Conservation (phyloP, 64 coral and sea anemone genomes). For the Stichodactyla helianthus region DNA sequence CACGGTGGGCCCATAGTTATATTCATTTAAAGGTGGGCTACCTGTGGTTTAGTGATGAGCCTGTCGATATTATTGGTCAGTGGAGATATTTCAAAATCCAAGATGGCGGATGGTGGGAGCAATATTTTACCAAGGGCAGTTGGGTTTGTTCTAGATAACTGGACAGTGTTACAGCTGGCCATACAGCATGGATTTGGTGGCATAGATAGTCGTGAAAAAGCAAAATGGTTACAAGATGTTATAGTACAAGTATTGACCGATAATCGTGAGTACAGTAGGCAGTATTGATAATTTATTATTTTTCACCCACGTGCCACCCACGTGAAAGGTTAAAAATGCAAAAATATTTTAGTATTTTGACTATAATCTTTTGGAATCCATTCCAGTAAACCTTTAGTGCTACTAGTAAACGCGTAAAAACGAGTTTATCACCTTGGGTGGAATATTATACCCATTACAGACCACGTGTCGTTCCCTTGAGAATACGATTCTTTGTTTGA, state of each 20-base stretch:
- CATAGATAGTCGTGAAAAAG: conserved; percentile 37
- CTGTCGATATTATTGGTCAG: background rate
- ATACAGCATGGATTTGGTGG: conserved; percentile 54
- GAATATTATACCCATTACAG: no score
- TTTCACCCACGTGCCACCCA: background rate
- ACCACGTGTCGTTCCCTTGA: no score
- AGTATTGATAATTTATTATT: no score
- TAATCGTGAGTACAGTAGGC: conserved; percentile 21
- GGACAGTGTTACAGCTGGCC: conserved; percentile 42
- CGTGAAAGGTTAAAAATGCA: no score
- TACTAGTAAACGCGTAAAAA: no score
- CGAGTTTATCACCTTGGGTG: no score
- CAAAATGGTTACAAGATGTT: conserved; percentile 46
- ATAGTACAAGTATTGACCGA: conserved; percentile 46
- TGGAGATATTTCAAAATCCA: conserved; percentile 18
- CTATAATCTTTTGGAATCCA: no score
- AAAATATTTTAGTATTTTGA: no score
- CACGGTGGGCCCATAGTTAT: no score
- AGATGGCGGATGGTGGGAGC: conserved; percentile 27
- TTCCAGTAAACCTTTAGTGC: no score
- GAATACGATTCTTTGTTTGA: no score
- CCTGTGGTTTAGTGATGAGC: conserved; percentile 9
- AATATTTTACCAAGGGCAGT: conserved; percentile 41
- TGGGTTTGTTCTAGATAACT: conserved; percentile 50
- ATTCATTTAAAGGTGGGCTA: background rate